phyloP scores from a whole-genome alignment of 2,113 vertebrate genomes.

The Atherinomorus stipes region DNA sequence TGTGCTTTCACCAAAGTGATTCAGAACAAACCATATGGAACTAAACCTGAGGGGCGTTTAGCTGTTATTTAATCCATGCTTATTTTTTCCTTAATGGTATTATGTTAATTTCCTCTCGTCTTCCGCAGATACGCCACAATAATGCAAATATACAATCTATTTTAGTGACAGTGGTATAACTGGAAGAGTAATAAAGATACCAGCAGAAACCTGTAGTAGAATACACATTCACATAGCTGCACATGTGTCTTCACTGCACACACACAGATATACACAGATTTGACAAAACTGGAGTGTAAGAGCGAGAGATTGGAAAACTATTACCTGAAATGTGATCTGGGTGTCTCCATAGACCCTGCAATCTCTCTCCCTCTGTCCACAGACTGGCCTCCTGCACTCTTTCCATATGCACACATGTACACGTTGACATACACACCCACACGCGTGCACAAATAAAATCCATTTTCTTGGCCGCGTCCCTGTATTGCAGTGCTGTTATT shows the following conservation, averaged over 20 bases:
- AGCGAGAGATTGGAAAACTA: slow-evolving; percentile 56
- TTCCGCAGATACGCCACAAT: neutral
- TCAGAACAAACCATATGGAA: too few species aligned
- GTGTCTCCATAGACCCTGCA: slow-evolving; percentile 38
- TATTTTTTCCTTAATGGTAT: too few species aligned
- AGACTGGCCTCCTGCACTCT: neutral
- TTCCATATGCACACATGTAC: neutral
- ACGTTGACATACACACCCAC: slow-evolving; percentile 10
- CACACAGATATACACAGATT: slow-evolving; percentile 22
- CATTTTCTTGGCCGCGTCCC: slow-evolving; percentile 42
- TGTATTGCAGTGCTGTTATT: slow-evolving; percentile 37
- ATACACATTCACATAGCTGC: slow-evolving; percentile 25
- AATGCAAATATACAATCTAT: too few species aligned
- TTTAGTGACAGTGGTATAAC: neutral
- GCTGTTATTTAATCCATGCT: too few species aligned
- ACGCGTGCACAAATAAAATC: slow-evolving; percentile 21
- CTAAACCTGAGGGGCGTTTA: too few species aligned
- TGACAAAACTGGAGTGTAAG: slow-evolving; percentile 23
- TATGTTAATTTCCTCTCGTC: too few species aligned
- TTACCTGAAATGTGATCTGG: slow-evolving; percentile 60
- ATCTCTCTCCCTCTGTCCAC: slow-evolving; percentile 27
- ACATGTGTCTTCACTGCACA: slow-evolving; percentile 9
- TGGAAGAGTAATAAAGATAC: slow-evolving; percentile 55
- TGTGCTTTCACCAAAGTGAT: too few species aligned
- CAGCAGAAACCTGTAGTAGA: slow-evolving; percentile 57